Conservation (phyloP, 2,888 invertebrate genomes). For the Chironomus riparius region DNA sequence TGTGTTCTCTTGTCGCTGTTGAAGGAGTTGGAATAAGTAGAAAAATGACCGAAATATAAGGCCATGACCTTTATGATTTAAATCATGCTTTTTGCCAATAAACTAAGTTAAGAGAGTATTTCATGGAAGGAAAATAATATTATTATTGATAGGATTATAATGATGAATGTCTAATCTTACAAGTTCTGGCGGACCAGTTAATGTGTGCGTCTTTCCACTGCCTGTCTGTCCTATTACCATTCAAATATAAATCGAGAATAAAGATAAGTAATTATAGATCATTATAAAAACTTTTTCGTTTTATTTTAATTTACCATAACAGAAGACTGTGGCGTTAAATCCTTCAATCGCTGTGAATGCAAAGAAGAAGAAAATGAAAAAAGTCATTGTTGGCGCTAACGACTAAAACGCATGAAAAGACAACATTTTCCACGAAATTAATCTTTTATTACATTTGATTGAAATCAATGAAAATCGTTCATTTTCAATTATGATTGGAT, state of each 20-base stretch:
- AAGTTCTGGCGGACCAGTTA: conserved; percentile 83
- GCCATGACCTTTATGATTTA: conserved; percentile 68
- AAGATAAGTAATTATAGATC: no score
- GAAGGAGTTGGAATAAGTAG: conserved; percentile 76
- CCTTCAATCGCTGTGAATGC: conserved; percentile 64
- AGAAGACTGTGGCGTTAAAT: conserved; percentile 88
- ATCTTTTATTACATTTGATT: no score
- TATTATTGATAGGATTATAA: neutral
- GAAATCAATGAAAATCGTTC: no score
- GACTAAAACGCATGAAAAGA: no score
- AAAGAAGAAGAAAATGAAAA: no score
- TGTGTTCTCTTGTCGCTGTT: conserved; percentile 57
- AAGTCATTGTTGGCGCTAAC: no score
- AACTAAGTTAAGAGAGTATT: conserved; percentile 45
- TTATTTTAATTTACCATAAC: conserved; percentile 56
- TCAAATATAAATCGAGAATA: neutral
- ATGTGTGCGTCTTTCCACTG: conserved; percentile 91
- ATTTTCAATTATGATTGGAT: no score
- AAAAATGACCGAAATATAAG: conserved; percentile 84
- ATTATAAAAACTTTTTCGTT: no score
- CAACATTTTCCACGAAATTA: no score
- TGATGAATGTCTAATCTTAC: conserved; percentile 42
- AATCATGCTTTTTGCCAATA: conserved; percentile 46
- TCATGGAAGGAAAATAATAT: neutral
- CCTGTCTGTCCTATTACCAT: conserved; percentile 62